phyloP scores from a whole-genome alignment of 2,888 invertebrate species.

The Catocala fraxini region DNA sequence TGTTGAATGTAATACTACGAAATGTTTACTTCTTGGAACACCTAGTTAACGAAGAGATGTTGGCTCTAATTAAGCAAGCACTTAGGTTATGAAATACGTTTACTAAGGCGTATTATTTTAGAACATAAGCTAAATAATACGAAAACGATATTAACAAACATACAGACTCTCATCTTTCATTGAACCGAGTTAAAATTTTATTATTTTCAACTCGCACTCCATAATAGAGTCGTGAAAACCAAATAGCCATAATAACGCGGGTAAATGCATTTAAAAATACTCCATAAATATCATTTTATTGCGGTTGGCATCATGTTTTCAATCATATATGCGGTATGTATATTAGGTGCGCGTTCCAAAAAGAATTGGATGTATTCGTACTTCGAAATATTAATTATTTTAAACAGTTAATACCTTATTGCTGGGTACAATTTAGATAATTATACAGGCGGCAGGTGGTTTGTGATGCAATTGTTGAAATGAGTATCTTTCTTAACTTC shows the following conservation, averaged over 20 bases:
- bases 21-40: too few species aligned
- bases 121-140: background rate
- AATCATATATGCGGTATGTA: constrained; percentile 22
- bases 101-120: background rate
- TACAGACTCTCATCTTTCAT: constrained; percentile 28
- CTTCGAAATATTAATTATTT: background rate
- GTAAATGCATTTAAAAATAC: constrained; percentile 57
- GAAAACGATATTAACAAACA: constrained; percentile 9
- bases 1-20: too few species aligned
- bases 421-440: background rate
- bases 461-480: too few species aligned
- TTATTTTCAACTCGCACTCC: constrained; percentile 61
- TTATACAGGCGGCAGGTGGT: too few species aligned
- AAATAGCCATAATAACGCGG: constrained; percentile 53
- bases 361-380: background rate
- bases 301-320: constrained; percentile 40
- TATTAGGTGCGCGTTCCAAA: background rate
- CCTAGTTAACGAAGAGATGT: too few species aligned
- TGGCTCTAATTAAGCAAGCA: too few species aligned
- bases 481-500: too few species aligned
- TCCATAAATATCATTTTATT: constrained; percentile 60
- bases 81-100: too few species aligned
- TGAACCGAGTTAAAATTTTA: constrained; percentile 60
- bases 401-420: background rate
- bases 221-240: constrained; percentile 72